These are phyloP conservation scores for Campoletis sonorensis DNA, from an alignment of 1,140 invertebrate species.

Conservation along the genomic window DNA sequence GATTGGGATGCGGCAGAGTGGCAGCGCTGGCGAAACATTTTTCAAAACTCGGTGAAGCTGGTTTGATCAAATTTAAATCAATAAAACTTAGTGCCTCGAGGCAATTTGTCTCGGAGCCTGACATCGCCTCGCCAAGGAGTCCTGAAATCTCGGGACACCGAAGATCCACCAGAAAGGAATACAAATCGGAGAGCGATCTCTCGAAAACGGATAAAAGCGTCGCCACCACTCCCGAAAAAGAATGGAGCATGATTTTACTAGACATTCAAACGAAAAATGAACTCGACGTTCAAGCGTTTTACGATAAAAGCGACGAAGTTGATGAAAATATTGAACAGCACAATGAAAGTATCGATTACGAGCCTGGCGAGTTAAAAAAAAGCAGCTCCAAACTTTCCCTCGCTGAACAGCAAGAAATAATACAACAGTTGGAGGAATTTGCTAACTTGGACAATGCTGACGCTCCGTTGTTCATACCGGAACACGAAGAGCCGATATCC, in stretches of 20 bases:
- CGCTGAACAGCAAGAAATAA: conserved; percentile 78
- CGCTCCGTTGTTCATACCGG: conserved; percentile 68
- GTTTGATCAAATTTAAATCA: conserved; percentile 70
- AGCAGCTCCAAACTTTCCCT: conserved; percentile 71
- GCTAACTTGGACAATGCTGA: conserved; percentile 74
- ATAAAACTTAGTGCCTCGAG: conserved; percentile 58
- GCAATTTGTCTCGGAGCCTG: conserved; percentile 71
- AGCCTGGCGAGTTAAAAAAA: conserved; percentile 46
- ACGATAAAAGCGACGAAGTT: not conserved
- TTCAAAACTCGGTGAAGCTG: conserved; percentile 74
- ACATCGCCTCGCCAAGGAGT: conserved; percentile 64
- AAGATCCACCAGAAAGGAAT: conserved; percentile 47
- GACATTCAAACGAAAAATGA: conserved; percentile 64
- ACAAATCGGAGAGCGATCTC: conserved; percentile 66
- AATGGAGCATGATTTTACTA: conserved; percentile 68
- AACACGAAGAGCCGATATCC: conserved; percentile 41
- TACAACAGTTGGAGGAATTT: conserved; percentile 79
- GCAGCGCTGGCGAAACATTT: conserved; percentile 81
- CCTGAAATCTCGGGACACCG: conserved; percentile 37
- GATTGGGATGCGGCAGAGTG: conserved; percentile 79
- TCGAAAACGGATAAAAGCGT: conserved; percentile 60
- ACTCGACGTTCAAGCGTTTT: not conserved
- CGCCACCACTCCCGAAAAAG: conserved; percentile 63
- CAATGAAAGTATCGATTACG: conserved; percentile 19
- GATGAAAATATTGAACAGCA: not conserved